These are phyloP conservation scores for Acyrthosiphon pisum DNA, from an alignment of 1,140 invertebrate species.

Conservation along the genomic window DNA sequence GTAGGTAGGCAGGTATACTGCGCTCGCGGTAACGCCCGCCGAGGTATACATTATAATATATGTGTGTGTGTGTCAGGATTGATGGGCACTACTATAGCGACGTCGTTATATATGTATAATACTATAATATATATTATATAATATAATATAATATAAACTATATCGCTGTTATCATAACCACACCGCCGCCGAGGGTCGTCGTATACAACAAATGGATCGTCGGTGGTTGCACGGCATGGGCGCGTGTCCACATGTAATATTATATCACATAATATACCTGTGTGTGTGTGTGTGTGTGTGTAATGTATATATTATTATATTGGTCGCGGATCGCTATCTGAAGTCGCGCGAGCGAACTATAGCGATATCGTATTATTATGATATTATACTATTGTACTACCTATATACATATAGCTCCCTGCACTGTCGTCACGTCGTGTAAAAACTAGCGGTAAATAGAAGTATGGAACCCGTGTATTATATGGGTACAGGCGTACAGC, in stretches of 20 bases:
- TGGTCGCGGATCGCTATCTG: neutral
- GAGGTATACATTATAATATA: neutral
- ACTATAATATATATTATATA: neutral
- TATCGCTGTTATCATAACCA: slow-evolving; percentile 31
- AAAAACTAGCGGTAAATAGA: neutral
- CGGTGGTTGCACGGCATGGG: neutral
- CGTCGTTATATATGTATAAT: neutral
- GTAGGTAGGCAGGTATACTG: neutral
- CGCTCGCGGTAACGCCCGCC: neutral
- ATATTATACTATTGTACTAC: no score
- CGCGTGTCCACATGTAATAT: neutral
- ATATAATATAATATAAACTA: neutral
- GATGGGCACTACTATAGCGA: neutral
- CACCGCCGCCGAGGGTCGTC: neutral
- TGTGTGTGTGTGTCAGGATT: neutral
- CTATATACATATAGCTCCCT: no score
- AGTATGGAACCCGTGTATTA: neutral
- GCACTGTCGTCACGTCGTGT: neutral
- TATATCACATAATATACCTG: neutral
- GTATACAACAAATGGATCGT: neutral
- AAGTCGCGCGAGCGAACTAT: neutral
- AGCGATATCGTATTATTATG: neutral
- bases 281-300: neutral
- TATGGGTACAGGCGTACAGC: no score
- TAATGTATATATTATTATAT: no score